Evolutionary conservation across 2,888 invertebrate genomes (phyloP).

Genomic region (Phaonia tiefii): DNA sequence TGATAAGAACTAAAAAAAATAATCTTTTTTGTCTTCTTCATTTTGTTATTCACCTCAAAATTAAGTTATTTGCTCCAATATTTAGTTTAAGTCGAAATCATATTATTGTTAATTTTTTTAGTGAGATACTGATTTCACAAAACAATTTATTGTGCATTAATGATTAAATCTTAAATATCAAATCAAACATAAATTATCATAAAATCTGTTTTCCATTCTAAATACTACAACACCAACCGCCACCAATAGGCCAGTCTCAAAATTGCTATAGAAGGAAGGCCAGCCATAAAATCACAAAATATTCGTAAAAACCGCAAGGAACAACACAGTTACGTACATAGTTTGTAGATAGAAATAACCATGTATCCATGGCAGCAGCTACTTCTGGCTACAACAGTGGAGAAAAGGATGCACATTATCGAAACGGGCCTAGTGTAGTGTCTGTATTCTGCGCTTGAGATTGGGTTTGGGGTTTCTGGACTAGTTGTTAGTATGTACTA

Average conservation of each 20-base stretch:
- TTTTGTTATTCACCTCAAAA: too few species aligned
- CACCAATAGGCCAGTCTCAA: background rate
- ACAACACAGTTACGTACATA: background rate
- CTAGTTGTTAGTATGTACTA: constrained; percentile 20
- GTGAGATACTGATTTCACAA: background rate
- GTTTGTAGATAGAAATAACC: background rate
- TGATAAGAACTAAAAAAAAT: too few species aligned
- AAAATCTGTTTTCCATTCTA: constrained; percentile 31
- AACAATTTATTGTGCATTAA: background rate
- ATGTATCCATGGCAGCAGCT: too few species aligned
- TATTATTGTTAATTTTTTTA: background rate
- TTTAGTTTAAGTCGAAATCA: too few species aligned
- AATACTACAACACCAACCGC: background rate
- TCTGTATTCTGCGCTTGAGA: too few species aligned
- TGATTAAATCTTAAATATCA: constrained; percentile 8
- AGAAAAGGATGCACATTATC: background rate
- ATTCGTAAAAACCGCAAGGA: background rate
- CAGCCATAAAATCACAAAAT: constrained; percentile 21
- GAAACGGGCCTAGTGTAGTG: constrained; percentile 3
- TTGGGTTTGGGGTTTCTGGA: too few species aligned
- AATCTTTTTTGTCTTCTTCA: too few species aligned
- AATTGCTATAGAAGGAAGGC: background rate
- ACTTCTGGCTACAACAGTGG: too few species aligned
- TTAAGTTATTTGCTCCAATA: too few species aligned
- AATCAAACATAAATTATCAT: constrained; percentile 8